phyloP scores from a whole-genome alignment of 2,113 vertebrate species.

The Thryonomys swinderianus region DNA sequence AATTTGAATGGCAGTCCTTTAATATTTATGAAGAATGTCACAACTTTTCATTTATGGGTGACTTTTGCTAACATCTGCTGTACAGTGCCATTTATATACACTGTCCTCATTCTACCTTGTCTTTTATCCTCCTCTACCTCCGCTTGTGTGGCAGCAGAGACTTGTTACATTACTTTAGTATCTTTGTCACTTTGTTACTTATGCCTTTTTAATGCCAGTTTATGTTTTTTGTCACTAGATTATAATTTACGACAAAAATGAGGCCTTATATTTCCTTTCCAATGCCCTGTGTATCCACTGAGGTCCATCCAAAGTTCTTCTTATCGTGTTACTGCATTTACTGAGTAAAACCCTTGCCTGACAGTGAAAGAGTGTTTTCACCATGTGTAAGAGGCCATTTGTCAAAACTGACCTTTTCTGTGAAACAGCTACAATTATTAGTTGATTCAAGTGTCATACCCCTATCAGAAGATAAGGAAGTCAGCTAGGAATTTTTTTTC shows the following conservation, averaged over 20 bases:
- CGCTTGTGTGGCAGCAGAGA: neutral
- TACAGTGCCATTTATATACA: neutral
- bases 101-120: fast-evolving
- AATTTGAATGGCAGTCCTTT: neutral
- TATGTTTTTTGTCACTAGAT: constrained; percentile 7
- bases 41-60: neutral
- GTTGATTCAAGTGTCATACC: constrained; percentile 76
- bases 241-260: neutral
- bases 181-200: neutral
- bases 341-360: constrained; percentile 42
- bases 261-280: neutral
- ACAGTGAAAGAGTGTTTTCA: constrained; percentile 56
- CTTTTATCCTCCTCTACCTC: neutral
- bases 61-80: neutral
- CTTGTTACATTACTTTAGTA: neutral
- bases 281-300: neutral
- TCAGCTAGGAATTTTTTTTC: constrained; percentile 57
- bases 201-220: neutral
- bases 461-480: constrained; percentile 73
- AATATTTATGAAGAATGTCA: neutral
- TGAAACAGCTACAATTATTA: constrained; percentile 80
- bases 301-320: neutral
- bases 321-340: constrained; percentile 37
- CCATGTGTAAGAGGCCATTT: constrained; percentile 65
- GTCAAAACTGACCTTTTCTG: constrained; percentile 82